Conservation (phyloP, 2,797 vertebrate genomes). For the Craterocephalus amniculus region DNA sequence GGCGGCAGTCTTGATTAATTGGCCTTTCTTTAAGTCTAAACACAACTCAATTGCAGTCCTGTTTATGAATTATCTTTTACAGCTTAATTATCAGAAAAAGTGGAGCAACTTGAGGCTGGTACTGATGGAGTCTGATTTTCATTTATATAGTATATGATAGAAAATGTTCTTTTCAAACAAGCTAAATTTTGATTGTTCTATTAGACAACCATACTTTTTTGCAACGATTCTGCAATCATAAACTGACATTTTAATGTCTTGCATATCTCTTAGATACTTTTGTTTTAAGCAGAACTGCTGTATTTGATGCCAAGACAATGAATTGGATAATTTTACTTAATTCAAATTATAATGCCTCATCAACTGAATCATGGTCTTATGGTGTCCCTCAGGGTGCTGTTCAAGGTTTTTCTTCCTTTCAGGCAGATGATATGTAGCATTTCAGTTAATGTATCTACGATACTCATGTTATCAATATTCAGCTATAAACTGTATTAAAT, state of each 20-base stretch:
- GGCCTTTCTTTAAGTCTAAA: conserved; percentile 49
- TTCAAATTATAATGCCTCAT: neutral
- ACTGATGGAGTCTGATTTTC: conserved; percentile 6
- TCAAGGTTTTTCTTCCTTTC: neutral
- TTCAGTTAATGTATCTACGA: too few relatives aligned
- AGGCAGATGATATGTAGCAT: neutral
- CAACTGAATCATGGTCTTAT: neutral
- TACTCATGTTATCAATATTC: neutral
- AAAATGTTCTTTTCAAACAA: neutral
- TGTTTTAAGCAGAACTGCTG: neutral
- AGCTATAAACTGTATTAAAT: neutral
- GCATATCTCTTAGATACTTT: neutral
- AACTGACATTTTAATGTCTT: neutral
- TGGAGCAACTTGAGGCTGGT: neutral
- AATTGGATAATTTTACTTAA: neutral
- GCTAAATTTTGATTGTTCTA: neutral
- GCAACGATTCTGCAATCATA: neutral
- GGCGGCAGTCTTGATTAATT: conserved; percentile 50
- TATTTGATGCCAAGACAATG: neutral
- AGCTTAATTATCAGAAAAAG: neutral
- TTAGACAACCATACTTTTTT: neutral
- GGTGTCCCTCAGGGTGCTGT: neutral
- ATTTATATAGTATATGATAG: neutral
- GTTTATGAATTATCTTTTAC: neutral
- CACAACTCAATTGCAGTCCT: neutral